Percentiles rank a stretch among this genome's conserved stretches.
phyloP scores from a whole-genome alignment of 2,797 vertebrate genomes.

The Euphonia xanthogaster region DNA sequence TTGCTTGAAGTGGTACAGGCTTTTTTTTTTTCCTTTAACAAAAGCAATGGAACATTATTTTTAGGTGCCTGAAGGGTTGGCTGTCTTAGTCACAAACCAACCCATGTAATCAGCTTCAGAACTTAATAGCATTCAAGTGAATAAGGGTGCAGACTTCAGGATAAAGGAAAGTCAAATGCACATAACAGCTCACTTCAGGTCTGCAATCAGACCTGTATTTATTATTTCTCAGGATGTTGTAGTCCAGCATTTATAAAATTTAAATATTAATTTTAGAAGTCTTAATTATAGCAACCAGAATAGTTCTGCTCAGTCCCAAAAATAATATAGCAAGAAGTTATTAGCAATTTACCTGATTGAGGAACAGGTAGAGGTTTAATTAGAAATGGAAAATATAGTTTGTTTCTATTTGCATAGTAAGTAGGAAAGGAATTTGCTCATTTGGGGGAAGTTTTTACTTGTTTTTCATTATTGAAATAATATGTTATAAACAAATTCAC shows the following conservation, averaged over 20 bases:
- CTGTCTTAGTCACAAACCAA: constrained; percentile 51
- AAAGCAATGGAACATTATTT: constrained; percentile 58
- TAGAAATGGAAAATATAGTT: constrained; percentile 33
- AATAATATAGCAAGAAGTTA: constrained; percentile 46
- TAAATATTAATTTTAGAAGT: constrained; percentile 73
- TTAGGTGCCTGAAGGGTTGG: constrained; percentile 52
- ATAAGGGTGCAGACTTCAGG: background rate
- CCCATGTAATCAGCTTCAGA: constrained; percentile 66
- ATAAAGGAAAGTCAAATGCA: constrained; percentile 34
- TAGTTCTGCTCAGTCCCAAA: constrained; percentile 38
- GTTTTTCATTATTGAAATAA: constrained; percentile 35
- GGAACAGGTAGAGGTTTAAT: constrained; percentile 36
- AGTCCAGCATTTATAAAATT: constrained; percentile 59
- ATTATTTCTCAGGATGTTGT: constrained; percentile 63
- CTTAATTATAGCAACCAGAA: constrained; percentile 62
- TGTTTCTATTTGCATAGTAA: constrained; percentile 48
- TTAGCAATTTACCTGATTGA: constrained; percentile 49
- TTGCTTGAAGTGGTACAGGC: background rate
- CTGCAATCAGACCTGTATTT: constrained; percentile 58
- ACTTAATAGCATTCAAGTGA: constrained; percentile 59
- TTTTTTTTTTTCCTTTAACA: background rate
- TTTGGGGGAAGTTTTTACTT: constrained; percentile 18
- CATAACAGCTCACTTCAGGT: constrained; percentile 32
- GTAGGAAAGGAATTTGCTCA: background rate
- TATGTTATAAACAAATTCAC: background rate